Evolutionary conservation across 92 coral and sea anemone species (phyloP).

Genomic region (Actinernus sp.): DNA sequence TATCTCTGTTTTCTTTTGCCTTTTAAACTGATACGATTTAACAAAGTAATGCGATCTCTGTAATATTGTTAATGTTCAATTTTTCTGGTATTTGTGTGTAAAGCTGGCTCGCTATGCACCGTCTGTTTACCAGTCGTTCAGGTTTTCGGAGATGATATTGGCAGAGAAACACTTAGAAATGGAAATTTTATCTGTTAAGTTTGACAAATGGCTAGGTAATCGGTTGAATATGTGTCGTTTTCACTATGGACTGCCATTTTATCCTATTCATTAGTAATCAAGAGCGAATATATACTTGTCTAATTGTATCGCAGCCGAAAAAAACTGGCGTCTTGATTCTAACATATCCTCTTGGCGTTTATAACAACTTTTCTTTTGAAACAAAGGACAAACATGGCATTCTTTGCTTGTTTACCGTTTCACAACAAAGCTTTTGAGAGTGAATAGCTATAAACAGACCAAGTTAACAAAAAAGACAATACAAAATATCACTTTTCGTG

Average conservation of each 20-base stretch:
- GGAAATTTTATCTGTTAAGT: neutral
- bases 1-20: too few species aligned
- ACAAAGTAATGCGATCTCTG: too few species aligned
- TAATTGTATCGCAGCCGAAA: neutral
- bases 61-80: too few species aligned
- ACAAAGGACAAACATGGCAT: slow-evolving; percentile 5
- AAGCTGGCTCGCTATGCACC: too few species aligned
- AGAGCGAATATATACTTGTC: neutral
- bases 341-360: neutral
- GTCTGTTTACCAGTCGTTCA: too few species aligned
- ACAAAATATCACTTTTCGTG: neutral
- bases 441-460: neutral
- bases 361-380: neutral
- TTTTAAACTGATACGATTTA: too few species aligned
- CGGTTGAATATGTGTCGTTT: neutral
- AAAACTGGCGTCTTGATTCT: slow-evolving; percentile 4
- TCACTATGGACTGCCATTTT: neutral
- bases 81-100: too few species aligned
- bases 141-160: neutral
- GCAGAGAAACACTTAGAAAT: neutral
- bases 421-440: neutral
- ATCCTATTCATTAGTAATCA: neutral
- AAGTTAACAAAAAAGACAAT: neutral
- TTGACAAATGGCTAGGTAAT: slow-evolving; percentile 3
- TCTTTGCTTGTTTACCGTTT: neutral